These are phyloP conservation scores for Dendrocopos noguchii DNA, from an alignment of 2,113 vertebrate species.

Conservation along the genomic window DNA sequence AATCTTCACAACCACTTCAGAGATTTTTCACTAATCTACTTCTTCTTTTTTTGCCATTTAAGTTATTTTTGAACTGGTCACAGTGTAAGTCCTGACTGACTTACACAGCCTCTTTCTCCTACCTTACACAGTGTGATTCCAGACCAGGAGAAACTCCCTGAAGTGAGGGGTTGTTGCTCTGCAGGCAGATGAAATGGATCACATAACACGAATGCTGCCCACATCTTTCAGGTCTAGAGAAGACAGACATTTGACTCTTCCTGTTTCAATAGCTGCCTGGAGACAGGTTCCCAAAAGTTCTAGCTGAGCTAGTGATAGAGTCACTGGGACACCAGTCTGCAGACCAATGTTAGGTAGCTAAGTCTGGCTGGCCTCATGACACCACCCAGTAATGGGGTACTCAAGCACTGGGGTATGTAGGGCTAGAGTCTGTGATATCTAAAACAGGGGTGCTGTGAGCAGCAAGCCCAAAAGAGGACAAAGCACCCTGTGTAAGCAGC, in stretches of 20 bases:
- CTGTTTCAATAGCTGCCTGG: background rate
- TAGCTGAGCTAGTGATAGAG: background rate
- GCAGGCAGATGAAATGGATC: background rate
- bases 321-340: accelerated
- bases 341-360: background rate
- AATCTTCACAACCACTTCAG: background rate
- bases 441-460: accelerated
- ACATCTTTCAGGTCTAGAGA: background rate
- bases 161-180: accelerated
- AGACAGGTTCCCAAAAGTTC: background rate
- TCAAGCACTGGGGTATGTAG: too few species aligned
- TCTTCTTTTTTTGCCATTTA: background rate
- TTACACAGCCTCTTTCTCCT: background rate
- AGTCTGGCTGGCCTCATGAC: background rate
- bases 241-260: background rate
- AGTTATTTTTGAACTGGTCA: background rate
- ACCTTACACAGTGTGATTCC: background rate
- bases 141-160: background rate
- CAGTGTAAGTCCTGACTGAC: background rate
- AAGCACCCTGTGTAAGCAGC: accelerated
- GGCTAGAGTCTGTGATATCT: background rate
- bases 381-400: accelerated
- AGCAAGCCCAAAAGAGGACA: background rate
- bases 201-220: background rate
- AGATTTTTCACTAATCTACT: background rate